Evolutionary conservation across 2,888 invertebrate genomes (phyloP), one percentile per base, ranked within the genome.

Genomic region (Conchocele bisecta): DNA sequence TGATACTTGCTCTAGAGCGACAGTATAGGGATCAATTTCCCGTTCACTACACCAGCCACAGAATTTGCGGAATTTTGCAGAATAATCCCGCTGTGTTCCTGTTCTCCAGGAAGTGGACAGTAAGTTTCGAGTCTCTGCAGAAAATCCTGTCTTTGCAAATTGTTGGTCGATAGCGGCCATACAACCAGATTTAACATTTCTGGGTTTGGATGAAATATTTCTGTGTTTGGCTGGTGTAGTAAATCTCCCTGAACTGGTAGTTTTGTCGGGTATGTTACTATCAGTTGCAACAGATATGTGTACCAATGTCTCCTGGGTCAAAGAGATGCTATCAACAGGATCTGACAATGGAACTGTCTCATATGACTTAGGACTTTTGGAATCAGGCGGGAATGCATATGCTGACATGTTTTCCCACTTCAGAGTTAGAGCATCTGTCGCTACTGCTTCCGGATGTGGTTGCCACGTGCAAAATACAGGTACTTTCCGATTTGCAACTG

Each of bases 341-440:
- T n/a, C n/a, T n/a, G n/a, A n/a, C n/a, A n/a, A n/a, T n/a, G n/a
- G n/a, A n/a, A n/a, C n/a, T n/a, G n/a, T n/a, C n/a, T n/a, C n/a
- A n/a, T n/a, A n/a, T n/a, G n/a, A n/a, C n/a, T n/a, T n/a, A 75
- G 64, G 17, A 74, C 56, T 58, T 46, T 57, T 5, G 68, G 74
- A 28, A 78, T 71, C 42, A 74, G 35, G 20, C 48, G 69, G 75
- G 26, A 56, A 75, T 3, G 73, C 75, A 58, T 73, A 73, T 6
- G 63, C 72, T 54, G 42, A 64, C 66, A 67, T 64, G 17, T 46
- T 53, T 29, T 33, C 67, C 70, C 69, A n/a, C 46, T 13, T 31
- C 68, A 60, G 11, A n/a, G 51, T 51, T 35, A 77, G 64, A 24
- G 70, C 69, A 68, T 77, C 71, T 37, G 70, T 26, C 51, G 69